Conservation (phyloP, 1,140 invertebrate species). For the Drosophila teissieri region DNA sequence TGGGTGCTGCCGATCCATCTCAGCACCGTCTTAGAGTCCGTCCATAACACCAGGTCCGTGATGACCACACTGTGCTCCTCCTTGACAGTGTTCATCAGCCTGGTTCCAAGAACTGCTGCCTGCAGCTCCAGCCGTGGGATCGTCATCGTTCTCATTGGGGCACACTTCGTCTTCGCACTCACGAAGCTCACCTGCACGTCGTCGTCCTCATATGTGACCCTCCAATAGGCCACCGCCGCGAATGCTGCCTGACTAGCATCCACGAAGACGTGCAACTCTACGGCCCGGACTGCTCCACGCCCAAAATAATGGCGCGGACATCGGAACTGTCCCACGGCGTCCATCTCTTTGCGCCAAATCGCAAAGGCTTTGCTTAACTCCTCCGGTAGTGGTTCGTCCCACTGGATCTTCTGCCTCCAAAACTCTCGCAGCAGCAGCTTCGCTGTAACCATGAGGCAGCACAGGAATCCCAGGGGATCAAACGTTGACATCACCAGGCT, state of each 20-base stretch:
- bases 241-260: constrained; percentile 15
- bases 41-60: not conserved
- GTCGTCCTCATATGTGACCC: constrained; percentile 4
- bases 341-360: constrained; percentile 1
- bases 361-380: not conserved
- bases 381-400: constrained; percentile 3
- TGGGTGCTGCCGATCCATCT: not conserved
- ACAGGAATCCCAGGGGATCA: not conserved
- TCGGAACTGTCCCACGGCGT: not conserved
- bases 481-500: not conserved
- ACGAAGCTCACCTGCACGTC: too few relatives aligned
- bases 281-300: not conserved
- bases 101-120: constrained; percentile 77
- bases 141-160: constrained; percentile 73
- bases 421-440: constrained; percentile 7
- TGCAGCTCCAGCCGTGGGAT: constrained; percentile 84
- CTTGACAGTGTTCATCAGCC: constrained; percentile 46
- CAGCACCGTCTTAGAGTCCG: not conserved
- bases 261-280: constrained; percentile 43
- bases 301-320: not conserved
- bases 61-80: constrained; percentile 1
- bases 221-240: constrained; percentile 41
- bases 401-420: constrained; percentile 8
- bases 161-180: constrained; percentile 70
- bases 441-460: not conserved